A percentile compares a stretch with the other conserved stretches of the same genome.
Conservation (phyloP, 2,888 invertebrate species). For the Cheilosia impressa region DNA sequence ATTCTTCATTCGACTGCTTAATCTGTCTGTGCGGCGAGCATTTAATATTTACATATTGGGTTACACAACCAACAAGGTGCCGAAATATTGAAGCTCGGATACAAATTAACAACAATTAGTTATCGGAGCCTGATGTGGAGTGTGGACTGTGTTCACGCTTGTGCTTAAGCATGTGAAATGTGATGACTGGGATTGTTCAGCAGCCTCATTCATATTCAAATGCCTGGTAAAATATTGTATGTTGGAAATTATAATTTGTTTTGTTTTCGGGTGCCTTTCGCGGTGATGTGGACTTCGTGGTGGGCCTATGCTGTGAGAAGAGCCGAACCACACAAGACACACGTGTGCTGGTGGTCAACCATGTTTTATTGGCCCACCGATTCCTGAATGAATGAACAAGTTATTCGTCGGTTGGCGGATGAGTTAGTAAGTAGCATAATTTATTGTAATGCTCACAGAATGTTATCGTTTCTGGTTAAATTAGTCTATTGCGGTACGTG, state of each 20-base stretch:
- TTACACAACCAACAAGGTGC: slow-evolving; percentile 33
- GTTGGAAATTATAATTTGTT: slow-evolving; percentile 13
- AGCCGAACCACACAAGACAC: background rate
- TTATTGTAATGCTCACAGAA: background rate
- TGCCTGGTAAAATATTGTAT: slow-evolving; percentile 4
- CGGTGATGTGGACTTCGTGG: background rate
- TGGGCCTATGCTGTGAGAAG: background rate
- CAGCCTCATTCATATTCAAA: background rate
- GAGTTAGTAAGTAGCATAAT: background rate
- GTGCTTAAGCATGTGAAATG: slow-evolving; percentile 31
- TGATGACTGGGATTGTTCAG: slow-evolving; percentile 20
- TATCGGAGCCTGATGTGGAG: slow-evolving; percentile 10
- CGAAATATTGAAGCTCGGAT: slow-evolving; percentile 39
- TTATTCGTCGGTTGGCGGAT: background rate
- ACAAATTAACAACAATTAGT: slow-evolving; percentile 51
- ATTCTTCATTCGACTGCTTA: background rate
- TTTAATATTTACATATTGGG: slow-evolving; percentile 14
- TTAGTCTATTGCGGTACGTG: too few species aligned
- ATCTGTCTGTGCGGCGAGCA: background rate
- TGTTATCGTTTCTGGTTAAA: slow-evolving; percentile 7
- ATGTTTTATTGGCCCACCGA: slow-evolving; percentile 16
- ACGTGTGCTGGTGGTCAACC: slow-evolving; percentile 6
- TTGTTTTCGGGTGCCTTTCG: too few species aligned
- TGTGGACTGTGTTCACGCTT: too few species aligned
- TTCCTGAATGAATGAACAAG: slow-evolving; percentile 28